Evolutionary conservation across 2,797 vertebrate genomes (phyloP).

Genomic region (Siniperca scherzeri): DNA sequence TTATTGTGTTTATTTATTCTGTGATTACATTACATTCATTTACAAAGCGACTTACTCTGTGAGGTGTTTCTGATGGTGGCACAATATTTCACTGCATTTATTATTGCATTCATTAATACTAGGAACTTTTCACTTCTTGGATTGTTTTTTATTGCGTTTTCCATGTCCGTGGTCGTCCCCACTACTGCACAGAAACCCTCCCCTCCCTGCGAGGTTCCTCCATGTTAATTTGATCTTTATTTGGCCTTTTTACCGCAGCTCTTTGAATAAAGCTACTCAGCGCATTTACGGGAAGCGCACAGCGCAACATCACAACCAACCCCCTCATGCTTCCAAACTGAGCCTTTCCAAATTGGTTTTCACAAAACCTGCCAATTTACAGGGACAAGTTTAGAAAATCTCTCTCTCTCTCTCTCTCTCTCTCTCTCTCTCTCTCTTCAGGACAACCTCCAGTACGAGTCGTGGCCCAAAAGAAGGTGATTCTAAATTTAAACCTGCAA

Average conservation of each 20-base stretch:
- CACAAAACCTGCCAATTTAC: slow-evolving; percentile 78
- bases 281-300: slow-evolving; percentile 82
- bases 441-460: slow-evolving; percentile 67
- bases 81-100: background rate
- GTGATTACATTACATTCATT: background rate
- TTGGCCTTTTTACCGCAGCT: slow-evolving; percentile 75
- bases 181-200: slow-evolving; percentile 31
- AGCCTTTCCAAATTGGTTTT: slow-evolving; percentile 77
- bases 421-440: slow-evolving; percentile 34
- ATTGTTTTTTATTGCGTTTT: slow-evolving; percentile 39
- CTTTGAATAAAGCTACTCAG: slow-evolving; percentile 86
- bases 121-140: background rate
- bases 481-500: slow-evolving; percentile 88
- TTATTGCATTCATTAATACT: slow-evolving; percentile 8
- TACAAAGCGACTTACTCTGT: background rate
- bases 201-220: slow-evolving; percentile 61
- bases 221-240: slow-evolving; percentile 82
- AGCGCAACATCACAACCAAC: slow-evolving; percentile 74
- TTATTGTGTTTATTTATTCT: slow-evolving; percentile 6
- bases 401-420: slow-evolving; percentile 17
- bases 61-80: background rate
- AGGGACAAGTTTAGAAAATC: slow-evolving; percentile 59
- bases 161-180: slow-evolving; percentile 65
- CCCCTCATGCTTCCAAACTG: slow-evolving; percentile 72
- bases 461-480: slow-evolving; percentile 62